These are phyloP conservation scores for Rhinichthys klamathensis DNA, from an alignment of 2,113 vertebrate species.

Conservation along the genomic window DNA sequence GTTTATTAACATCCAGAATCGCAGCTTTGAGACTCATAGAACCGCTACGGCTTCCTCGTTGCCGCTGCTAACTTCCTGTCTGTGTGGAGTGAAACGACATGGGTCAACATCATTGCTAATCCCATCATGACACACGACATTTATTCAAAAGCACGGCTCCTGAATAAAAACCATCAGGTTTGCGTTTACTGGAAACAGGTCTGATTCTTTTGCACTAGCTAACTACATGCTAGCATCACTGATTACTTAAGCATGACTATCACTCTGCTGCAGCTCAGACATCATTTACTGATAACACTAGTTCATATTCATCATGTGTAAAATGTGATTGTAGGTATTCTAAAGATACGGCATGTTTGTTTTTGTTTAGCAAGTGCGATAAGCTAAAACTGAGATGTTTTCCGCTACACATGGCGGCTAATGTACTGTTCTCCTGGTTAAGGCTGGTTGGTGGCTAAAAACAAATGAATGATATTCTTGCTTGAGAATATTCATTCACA, in stretches of 20 bases:
- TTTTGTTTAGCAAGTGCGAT: neutral
- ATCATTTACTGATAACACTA: constrained; percentile 1
- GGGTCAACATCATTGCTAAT: neutral
- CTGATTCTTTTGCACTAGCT: neutral
- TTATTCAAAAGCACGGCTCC: neutral
- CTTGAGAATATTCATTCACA: neutral
- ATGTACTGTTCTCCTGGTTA: neutral
- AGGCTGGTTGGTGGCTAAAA: neutral
- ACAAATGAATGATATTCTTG: neutral
- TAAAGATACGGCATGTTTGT: neutral
- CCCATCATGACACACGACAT: neutral
- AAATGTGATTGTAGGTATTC: neutral
- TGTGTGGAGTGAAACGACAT: neutral
- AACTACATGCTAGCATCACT: neutral
- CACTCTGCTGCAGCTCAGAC: constrained; percentile 12
- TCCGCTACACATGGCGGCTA: neutral
- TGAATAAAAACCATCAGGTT: neutral
- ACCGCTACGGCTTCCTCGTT: neutral
- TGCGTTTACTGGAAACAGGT: neutral
- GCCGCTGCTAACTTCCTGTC: neutral
- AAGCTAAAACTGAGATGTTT: neutral
- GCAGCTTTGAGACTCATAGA: neutral
- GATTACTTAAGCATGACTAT: constrained; percentile 23
- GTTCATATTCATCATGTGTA: neutral
- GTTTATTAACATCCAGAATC: neutral